Evolutionary conservation across 1,140 invertebrate species (phyloP).

Genomic region (Drosophila kanapiae): DNA sequence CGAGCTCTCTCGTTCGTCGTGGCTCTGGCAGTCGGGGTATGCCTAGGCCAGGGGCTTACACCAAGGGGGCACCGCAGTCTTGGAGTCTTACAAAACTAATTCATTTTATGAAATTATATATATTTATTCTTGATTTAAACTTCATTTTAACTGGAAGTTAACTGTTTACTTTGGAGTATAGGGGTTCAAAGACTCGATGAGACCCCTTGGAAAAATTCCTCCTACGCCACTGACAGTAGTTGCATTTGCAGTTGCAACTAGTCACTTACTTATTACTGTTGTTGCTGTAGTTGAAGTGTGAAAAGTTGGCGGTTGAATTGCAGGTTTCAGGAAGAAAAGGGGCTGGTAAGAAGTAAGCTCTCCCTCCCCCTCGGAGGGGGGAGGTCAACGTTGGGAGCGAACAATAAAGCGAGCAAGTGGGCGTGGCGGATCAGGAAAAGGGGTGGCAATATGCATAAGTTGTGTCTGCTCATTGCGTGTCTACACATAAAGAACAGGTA

Average conservation of each 20-base stretch:
- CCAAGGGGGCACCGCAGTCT: background rate
- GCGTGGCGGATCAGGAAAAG: slow-evolving; percentile 12
- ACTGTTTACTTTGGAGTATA: background rate
- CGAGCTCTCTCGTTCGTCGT: slow-evolving; percentile 23
- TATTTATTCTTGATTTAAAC: background rate
- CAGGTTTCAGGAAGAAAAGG: slow-evolving; percentile 39
- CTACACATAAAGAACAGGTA: slow-evolving; percentile 15
- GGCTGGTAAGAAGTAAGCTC: background rate
- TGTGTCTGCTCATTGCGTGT: slow-evolving; percentile 33
- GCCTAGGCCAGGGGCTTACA: slow-evolving; percentile 12
- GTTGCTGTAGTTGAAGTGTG: slow-evolving; percentile 65
- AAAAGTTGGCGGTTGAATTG: slow-evolving; percentile 73
- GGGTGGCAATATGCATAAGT: slow-evolving; percentile 21
- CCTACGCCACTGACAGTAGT: slow-evolving; percentile 15
- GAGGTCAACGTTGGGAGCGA: slow-evolving; percentile 8
- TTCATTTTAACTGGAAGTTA: background rate
- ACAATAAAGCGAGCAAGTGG: slow-evolving; percentile 30
- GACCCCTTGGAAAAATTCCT: no score
- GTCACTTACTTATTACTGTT: slow-evolving; percentile 35
- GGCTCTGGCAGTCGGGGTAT: slow-evolving; percentile 29
- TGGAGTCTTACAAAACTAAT: no score
- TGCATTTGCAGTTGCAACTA: slow-evolving; percentile 38
- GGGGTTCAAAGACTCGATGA: no score
- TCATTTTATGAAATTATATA: no score
- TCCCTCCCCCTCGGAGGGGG: background rate